These are phyloP conservation scores for Podotricha telesiphe DNA, from an alignment of 2,888 invertebrate species.

Conservation along the genomic window DNA sequence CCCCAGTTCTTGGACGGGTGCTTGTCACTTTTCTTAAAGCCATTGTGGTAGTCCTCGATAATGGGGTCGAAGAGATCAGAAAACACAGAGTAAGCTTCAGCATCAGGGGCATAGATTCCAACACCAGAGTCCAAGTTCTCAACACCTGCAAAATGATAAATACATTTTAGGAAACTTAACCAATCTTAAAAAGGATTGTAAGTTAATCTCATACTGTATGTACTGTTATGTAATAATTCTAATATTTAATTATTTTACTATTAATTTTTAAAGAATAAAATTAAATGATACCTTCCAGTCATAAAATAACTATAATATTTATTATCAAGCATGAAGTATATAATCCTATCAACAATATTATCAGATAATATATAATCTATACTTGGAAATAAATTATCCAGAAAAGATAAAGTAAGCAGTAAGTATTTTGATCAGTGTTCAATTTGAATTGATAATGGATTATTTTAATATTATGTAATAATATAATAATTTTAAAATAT, in stretches of 20 bases:
- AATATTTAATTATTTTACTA: background rate
- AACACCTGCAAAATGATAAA: constrained; percentile 84
- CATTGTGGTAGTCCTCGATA: constrained; percentile 98
- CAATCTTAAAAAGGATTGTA: background rate
- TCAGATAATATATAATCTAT: constrained; percentile 11
- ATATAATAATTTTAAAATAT: background rate
- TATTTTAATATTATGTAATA: background rate
- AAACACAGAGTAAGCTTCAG: constrained; percentile 96
- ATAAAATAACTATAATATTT: background rate
- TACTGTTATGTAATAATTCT: background rate
- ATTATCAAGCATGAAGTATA: constrained; percentile 3
- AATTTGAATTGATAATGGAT: constrained; percentile 7
- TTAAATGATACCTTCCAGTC: background rate
- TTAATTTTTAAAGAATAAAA: background rate
- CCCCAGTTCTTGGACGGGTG: constrained; percentile 98
- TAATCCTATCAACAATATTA: constrained; percentile 18
- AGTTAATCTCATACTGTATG: background rate
- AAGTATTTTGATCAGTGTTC: constrained; percentile 3
- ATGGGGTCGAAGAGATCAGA: constrained; percentile 97
- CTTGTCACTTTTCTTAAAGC: constrained; percentile 96
- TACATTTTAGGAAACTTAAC: background rate
- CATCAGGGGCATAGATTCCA: constrained; percentile 98
- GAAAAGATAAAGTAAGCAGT: constrained; percentile 13
- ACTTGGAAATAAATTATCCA: constrained; percentile 12
- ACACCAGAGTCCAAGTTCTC: constrained; percentile 98